Base-by-base conservation (phyloP, 2,888 invertebrate species). In the Argyresthia albistria region DNA sequence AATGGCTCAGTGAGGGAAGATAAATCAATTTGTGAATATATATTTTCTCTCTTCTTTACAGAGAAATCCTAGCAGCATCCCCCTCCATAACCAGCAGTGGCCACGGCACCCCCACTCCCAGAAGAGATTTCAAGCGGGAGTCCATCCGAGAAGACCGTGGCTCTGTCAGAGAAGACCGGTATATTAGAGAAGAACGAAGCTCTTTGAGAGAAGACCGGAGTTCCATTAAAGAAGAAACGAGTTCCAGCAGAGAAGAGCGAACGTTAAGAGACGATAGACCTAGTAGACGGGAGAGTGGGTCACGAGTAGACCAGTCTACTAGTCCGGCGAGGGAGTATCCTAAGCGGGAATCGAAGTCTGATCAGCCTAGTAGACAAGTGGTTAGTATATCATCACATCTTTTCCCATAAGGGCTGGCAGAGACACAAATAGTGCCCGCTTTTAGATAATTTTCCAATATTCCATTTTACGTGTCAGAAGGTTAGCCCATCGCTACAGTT, bases 41-140 rank as follows among this genome's bases (percentile, higher is more conserved):
- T n/a, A 36, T 7, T 9, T 45, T 25, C 15, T 52, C n/a, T 58
- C 52, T 54, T 47, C 51, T 57, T 61, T 59, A 0, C 69, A 88
- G 94, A 60, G 93, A 96, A 64, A 95, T 95, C 57, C 80, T 94
- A 53, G 89, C 91, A 0, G 89, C 92, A 1, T 87, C 90, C 36
- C 88, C 91, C 8, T 77, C 88, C 4, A 62, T 88, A 4, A 83
- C 78, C 0, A 59, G 16, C 77, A 78, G 60, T 72, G 8, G 69
- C 79, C 4, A 70, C 70, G 14, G 16, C 16, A 81, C 83, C 0
- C 81, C 82, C 0, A 76, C 80, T 0, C 81, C 79, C 45, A 62
- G 82, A 8, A 67, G 80, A 35, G 84, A 86, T 8, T 78, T 80
- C 60, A 83, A 77, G 55, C 66, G 75, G 53, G 87, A 83, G 10